Evolutionary conservation across 2,888 invertebrate genomes (phyloP).

Genomic region (Neocrepidodera transversa): DNA sequence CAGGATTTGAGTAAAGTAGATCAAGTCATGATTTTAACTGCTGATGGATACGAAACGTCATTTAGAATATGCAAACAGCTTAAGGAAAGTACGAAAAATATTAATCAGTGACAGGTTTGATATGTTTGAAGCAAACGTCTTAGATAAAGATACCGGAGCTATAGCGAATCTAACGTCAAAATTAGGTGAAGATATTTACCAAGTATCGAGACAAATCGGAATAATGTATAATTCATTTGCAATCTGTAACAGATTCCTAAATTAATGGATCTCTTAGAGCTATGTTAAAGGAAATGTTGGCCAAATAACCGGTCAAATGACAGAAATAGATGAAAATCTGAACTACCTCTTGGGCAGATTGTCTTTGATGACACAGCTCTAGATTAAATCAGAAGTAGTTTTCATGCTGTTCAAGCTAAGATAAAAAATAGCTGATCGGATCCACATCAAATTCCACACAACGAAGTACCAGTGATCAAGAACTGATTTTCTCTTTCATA

Average conservation of each 20-base stretch:
- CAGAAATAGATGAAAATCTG: conserved; percentile 80
- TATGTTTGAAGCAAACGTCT: conserved; percentile 71
- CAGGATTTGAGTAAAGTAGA: conserved; percentile 75
- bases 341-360: conserved; percentile 82
- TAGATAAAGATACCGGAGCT: conserved; percentile 75
- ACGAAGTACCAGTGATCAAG: conserved; percentile 40
- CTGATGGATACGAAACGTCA: conserved; percentile 83
- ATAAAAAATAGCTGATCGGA: conserved; percentile 64
- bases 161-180: conserved; percentile 77
- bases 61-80: conserved; percentile 78
- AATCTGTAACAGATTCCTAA: conserved; percentile 79
- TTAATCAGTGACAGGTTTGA: conserved; percentile 76
- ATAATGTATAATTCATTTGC: conserved; percentile 86
- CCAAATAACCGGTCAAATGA: conserved; percentile 77
- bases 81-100: conserved; percentile 68
- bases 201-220: conserved; percentile 90
- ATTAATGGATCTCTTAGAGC: conserved; percentile 79
- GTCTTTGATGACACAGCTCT: conserved; percentile 79
- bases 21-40: conserved; percentile 79
- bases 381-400: conserved; percentile 72
- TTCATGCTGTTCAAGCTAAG: conserved; percentile 69
- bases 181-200: conserved; percentile 81
- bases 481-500: neutral
- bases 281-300: conserved; percentile 79
- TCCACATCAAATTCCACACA: conserved; percentile 62